A percentile compares a stretch with the other conserved stretches of the same genome.
Evolutionary conservation across 1,140 invertebrate genomes (phyloP).

Genomic region (Tetramorium alpestre): DNA sequence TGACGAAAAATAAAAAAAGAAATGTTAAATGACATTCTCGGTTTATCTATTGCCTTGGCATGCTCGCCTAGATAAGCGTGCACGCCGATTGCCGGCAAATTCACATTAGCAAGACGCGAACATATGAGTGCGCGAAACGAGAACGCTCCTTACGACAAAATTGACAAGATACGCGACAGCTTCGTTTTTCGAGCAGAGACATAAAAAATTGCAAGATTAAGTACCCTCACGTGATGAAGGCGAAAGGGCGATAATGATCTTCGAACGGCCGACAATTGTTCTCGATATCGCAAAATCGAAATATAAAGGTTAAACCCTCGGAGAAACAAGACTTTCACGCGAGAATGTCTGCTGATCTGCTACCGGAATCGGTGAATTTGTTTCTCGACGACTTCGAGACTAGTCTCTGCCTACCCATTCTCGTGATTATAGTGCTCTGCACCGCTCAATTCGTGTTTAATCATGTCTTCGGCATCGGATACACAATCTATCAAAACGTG

Average conservation of each 20-base stretch:
- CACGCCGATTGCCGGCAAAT: neutral
- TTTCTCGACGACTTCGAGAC: constrained; percentile 76
- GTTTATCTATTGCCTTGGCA: neutral
- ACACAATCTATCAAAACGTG: constrained; percentile 62
- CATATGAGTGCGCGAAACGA: constrained; percentile 39
- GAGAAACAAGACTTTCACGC: neutral
- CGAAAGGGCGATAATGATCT: constrained; percentile 31
- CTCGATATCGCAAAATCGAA: neutral
- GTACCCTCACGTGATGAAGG: neutral
- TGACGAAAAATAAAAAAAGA: neutral
- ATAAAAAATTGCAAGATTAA: constrained; percentile 8
- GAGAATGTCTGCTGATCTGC: constrained; percentile 69
- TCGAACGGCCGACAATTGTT: neutral
- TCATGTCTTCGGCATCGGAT: constrained; percentile 69
- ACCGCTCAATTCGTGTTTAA: constrained; percentile 75
- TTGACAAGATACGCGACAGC: constrained; percentile 5
- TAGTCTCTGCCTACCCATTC: constrained; percentile 74
- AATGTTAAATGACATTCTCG: neutral
- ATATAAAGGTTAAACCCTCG: neutral
- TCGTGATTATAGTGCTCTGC: constrained; percentile 74
- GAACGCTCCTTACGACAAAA: neutral
- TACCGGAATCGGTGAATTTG: constrained; percentile 72
- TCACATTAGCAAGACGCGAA: constrained; percentile 6
- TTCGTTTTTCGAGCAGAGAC: constrained; percentile 21
- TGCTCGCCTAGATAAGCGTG: neutral